Percentiles rank a stretch among this genome's conserved stretches.
These are phyloP conservation scores for Aporrectodea caliginosa DNA, from an alignment of 1,140 invertebrate species.

Conservation along the genomic window DNA sequence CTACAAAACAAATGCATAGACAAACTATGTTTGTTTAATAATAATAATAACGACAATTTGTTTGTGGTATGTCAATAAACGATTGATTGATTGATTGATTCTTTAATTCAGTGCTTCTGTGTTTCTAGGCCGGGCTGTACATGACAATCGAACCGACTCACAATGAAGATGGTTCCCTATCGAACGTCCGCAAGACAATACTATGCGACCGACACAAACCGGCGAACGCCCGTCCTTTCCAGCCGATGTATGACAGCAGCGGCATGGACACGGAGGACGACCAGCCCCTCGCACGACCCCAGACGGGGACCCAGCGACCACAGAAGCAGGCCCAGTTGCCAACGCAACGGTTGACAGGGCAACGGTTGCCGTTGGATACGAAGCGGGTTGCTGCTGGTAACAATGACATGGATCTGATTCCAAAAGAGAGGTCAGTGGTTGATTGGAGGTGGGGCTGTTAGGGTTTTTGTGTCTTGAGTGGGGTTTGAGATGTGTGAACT, in stretches of 20 bases:
- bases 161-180: conserved; percentile 38
- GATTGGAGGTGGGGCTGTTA: too few species aligned
- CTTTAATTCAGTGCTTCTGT: too few species aligned
- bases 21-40: too few species aligned
- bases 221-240: conserved; percentile 45
- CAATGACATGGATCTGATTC: not conserved
- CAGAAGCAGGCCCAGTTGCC: too few species aligned
- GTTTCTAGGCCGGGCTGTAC: conserved; percentile 70
- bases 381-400: not conserved
- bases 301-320: too few species aligned
- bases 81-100: too few species aligned
- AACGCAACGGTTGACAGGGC: not conserved
- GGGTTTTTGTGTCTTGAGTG: too few species aligned
- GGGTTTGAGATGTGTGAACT: too few species aligned
- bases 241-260: conserved; percentile 28
- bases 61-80: too few species aligned
- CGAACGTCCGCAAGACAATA: conserved; percentile 59
- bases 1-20: too few species aligned
- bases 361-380: not conserved
- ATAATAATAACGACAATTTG: too few species aligned
- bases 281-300: not conserved
- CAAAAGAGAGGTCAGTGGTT: not conserved
- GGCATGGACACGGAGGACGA: conserved; percentile 16
- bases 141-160: conserved; percentile 86
- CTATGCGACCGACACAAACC: conserved; percentile 93